Evolutionary conservation across 1,140 invertebrate genomes (phyloP), one percentile per base, ranked within the genome.

Genomic region (Penaeus indicus): DNA sequence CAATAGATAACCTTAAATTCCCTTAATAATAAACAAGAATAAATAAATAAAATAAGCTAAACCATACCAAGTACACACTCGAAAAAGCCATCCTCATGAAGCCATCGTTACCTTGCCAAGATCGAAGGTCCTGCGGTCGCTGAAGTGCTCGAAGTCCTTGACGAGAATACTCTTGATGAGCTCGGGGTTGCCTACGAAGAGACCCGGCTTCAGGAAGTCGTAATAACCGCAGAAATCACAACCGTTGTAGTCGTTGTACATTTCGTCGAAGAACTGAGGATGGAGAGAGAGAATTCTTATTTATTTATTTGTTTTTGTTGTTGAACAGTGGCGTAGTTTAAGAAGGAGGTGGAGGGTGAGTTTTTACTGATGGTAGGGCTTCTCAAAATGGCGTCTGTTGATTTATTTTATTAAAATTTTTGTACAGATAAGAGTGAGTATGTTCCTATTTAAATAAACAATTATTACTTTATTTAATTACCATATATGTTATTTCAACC

Each of bases 131-230:
- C 91, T 91, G 81, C 95, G 94, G 90, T 96, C 94, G 0, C 93
- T 92, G 87, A 96, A 96, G 91, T 94, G 91, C 4, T 96, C 94
- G 88, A 96, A 96, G 86, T 95, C 94, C 91, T 95, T 95, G 0
- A 96, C 92, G 0, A 93, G 92, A 4, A 96, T 93, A 63, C 92
- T 92, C 89, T 94, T 95, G 5, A 96, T 94, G 8, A 95, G 47
- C 38, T 95, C 94, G 0, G 94, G 94, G 92, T 96, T 95, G 62
- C 93, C 93, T 0, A 96, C 88, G 18, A 95, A 83, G 7, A 95
- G 89, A 3, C 93, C 90, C 0, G 95, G 95, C 3, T 91, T 93
- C 0, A 92, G 62, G 27, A 95, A 93, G 2, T 93, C 92, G 25
- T 92, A 94, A n/a, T 92, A 92, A 0, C 94, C 94, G 93, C 92